phyloP scores from a whole-genome alignment of 2,888 invertebrate genomes.

The Heliconius hortense region DNA sequence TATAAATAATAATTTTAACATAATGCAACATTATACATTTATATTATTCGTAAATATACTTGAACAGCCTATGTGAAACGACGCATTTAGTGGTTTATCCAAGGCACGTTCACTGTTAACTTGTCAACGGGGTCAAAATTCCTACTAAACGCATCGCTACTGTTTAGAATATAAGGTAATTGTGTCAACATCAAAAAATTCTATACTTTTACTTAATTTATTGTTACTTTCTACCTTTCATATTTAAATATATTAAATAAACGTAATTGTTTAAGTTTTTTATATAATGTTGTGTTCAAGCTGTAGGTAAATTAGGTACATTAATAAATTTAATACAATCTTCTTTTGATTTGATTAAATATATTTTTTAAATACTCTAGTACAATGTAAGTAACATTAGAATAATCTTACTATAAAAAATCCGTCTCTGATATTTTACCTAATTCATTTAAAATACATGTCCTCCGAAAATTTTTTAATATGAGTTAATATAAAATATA shows the following conservation, averaged over 20 bases:
- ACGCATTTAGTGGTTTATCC: slow-evolving; percentile 18
- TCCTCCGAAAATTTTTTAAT: too few species aligned
- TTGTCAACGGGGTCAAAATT: slow-evolving; percentile 33
- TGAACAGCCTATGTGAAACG: slow-evolving; percentile 21
- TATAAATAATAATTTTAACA: too few species aligned
- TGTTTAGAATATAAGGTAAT: slow-evolving; percentile 28
- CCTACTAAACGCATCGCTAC: slow-evolving; percentile 25
- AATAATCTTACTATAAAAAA: too few species aligned
- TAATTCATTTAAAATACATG: too few species aligned
- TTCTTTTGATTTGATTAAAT: too few species aligned
- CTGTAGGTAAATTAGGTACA: too few species aligned
- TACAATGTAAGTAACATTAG: too few species aligned
- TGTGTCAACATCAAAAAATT: slow-evolving; percentile 2
- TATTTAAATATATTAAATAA: slow-evolving; percentile 5
- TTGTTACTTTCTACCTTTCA: slow-evolving; percentile 1
- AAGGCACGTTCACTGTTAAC: slow-evolving; percentile 32
- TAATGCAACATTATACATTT: too few species aligned
- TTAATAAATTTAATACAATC: too few species aligned
- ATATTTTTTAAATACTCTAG: too few species aligned
- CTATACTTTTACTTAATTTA: slow-evolving; percentile 5
- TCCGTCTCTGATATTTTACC: too few species aligned
- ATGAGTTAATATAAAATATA: too few species aligned
- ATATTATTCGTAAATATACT: neutral
- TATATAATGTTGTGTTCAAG: neutral
- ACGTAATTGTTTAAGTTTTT: neutral